Evolutionary conservation across 2,888 invertebrate genomes (phyloP).

Genomic region (Acronicta psi): DNA sequence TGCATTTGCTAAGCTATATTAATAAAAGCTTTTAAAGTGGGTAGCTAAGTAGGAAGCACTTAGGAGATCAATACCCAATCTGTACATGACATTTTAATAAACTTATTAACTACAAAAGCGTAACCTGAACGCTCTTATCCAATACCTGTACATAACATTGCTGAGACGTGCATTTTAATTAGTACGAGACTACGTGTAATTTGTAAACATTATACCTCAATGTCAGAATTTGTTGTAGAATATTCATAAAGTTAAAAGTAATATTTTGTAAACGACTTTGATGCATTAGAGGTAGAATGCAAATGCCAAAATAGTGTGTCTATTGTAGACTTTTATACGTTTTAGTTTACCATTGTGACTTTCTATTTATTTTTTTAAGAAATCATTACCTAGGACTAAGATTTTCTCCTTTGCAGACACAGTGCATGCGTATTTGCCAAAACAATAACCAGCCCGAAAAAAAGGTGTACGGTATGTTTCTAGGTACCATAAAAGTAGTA

Average conservation of each 20-base stretch:
- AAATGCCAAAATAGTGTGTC: too few species aligned
- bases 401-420: too few species aligned
- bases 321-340: too few species aligned
- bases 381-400: too few species aligned
- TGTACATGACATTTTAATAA: slow-evolving; percentile 19
- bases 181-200: not conserved
- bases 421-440: too few species aligned
- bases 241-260: not conserved
- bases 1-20: not conserved
- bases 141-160: too few species aligned
- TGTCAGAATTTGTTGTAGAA: not conserved
- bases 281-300: too few species aligned
- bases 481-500: too few species aligned
- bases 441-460: too few species aligned
- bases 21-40: slow-evolving; percentile 3
- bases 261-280: not conserved
- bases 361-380: too few species aligned
- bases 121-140: slow-evolving; percentile 7
- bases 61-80: slow-evolving; percentile 18
- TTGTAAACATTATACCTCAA: not conserved
- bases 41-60: slow-evolving; percentile 16
- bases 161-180: slow-evolving; percentile 7
- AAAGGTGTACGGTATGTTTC: too few species aligned
- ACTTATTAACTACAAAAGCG: slow-evolving; percentile 25
- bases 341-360: too few species aligned